Evolutionary conservation across 53 echinoderm and acorn worm genomes (phyloP).

Genomic region (Glandiceps talaboti): DNA sequence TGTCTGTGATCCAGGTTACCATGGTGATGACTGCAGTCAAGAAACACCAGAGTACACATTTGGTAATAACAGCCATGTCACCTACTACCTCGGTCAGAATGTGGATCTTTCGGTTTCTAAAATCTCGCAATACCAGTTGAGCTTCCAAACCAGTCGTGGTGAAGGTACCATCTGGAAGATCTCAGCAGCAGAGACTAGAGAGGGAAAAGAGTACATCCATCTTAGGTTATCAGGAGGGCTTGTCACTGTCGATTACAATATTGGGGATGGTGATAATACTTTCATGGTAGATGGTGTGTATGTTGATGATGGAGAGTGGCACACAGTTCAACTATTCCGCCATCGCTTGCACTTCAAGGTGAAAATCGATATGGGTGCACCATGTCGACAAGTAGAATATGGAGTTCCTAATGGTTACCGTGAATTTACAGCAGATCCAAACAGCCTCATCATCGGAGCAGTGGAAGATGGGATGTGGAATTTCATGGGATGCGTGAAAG

Average conservation of each 20-base stretch:
- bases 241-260: slow-evolving; percentile 56
- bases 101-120: slow-evolving; percentile 18
- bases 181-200: slow-evolving; percentile 52
- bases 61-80: slow-evolving; percentile 56
- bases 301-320: slow-evolving; percentile 76
- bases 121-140: slow-evolving; percentile 53
- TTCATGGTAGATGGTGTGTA: slow-evolving; percentile 42
- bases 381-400: slow-evolving; percentile 54
- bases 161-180: slow-evolving; percentile 71
- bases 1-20: not conserved
- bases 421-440: slow-evolving; percentile 31
- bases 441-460: slow-evolving; percentile 60
- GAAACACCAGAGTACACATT: slow-evolving; percentile 34
- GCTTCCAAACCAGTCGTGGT: slow-evolving; percentile 43
- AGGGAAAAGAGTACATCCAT: slow-evolving; percentile 13
- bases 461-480: slow-evolving; percentile 9
- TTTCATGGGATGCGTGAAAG: slow-evolving; percentile 78
- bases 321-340: slow-evolving; percentile 57
- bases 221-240: slow-evolving; percentile 40
- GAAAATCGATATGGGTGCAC: slow-evolving; percentile 86
- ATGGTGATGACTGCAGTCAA: not conserved
- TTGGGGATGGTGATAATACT: slow-evolving; percentile 63
- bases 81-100: slow-evolving; percentile 34
- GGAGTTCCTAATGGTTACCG: slow-evolving; percentile 27
- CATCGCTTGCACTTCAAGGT: slow-evolving; percentile 61